These are phyloP conservation scores for Caenorhabditis becei DNA, from an alignment of 2,888 invertebrate genomes.

Conservation along the genomic window DNA sequence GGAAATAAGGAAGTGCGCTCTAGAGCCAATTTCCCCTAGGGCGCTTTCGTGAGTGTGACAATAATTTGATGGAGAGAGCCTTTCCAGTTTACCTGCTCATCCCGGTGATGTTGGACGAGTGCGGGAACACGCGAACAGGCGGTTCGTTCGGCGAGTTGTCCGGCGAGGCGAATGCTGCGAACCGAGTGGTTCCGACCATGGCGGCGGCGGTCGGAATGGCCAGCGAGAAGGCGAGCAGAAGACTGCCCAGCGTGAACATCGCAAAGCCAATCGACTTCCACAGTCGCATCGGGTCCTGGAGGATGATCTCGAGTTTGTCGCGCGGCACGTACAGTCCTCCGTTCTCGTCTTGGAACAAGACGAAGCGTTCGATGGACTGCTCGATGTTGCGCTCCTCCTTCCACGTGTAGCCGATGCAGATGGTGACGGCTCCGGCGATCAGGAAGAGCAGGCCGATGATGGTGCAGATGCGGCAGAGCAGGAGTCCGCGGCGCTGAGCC, in stretches of 20 bases:
- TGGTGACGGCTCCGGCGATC: slow-evolving; percentile 76
- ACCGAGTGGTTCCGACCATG: slow-evolving; percentile 73
- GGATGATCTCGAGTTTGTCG: slow-evolving; percentile 74
- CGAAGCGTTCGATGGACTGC: slow-evolving; percentile 66
- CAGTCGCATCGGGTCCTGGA: slow-evolving; percentile 78
- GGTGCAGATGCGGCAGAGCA: slow-evolving; percentile 77
- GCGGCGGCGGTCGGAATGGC: slow-evolving; percentile 78
- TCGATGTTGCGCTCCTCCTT: slow-evolving; percentile 71
- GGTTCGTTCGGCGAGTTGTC: slow-evolving; percentile 81
- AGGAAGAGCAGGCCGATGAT: slow-evolving; percentile 78
- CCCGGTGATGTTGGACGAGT: slow-evolving; percentile 48
- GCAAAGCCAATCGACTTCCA: slow-evolving; percentile 76
- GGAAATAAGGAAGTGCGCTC: too few relatives aligned
- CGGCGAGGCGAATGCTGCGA: slow-evolving; percentile 76
- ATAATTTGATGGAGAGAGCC: too few relatives aligned
- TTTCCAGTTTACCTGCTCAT: slow-evolving; percentile 54
- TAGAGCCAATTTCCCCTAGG: too few relatives aligned
- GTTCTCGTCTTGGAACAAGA: slow-evolving; percentile 76
- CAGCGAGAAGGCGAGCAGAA: slow-evolving; percentile 77
- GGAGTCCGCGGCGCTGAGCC: slow-evolving; percentile 74
- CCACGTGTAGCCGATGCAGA: slow-evolving; percentile 81
- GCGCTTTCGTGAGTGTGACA: too few relatives aligned
- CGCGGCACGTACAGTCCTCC: slow-evolving; percentile 79
- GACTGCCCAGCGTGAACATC: slow-evolving; percentile 78
- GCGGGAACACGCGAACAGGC: slow-evolving; percentile 79